Evolutionary conservation across 2,113 vertebrate genomes (phyloP).

Genomic region (Lepus timidus): DNA sequence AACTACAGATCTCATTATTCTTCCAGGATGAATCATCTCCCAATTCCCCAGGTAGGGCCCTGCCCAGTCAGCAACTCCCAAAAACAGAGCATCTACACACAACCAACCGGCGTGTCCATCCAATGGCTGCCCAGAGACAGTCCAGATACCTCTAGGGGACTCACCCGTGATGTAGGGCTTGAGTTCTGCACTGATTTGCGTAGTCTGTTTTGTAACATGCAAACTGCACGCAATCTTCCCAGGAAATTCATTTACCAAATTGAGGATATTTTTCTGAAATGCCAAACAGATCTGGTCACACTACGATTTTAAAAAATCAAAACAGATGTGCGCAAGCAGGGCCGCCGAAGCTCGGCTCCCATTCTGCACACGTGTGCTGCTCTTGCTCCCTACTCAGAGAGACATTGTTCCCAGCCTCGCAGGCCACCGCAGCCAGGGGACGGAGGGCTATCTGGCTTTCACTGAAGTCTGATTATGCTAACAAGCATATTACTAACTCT

Average conservation of each 20-base stretch:
- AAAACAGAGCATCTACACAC: constrained; percentile 21
- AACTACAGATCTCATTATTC: background rate
- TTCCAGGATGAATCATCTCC: constrained; percentile 37
- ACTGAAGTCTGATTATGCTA: constrained; percentile 59
- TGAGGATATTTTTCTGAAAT: constrained; percentile 92
- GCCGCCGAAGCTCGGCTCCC: background rate
- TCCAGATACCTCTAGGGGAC: constrained; percentile 62
- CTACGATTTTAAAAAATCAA: constrained; percentile 77
- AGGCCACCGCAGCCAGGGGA: constrained; percentile 12
- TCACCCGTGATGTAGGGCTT: constrained; percentile 92
- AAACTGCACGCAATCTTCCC: constrained; percentile 93
- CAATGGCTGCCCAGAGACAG: background rate
- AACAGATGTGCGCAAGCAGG: constrained; percentile 78
- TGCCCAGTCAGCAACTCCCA: background rate
- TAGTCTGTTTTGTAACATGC: constrained; percentile 92
- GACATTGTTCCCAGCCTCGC: constrained; percentile 41
- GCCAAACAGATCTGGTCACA: constrained; percentile 84
- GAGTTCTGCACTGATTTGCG: constrained; percentile 89
- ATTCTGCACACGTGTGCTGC: background rate
- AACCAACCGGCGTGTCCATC: background rate
- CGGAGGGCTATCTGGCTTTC: constrained; percentile 54
- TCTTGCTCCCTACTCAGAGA: constrained; percentile 54
- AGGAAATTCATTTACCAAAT: constrained; percentile 91
- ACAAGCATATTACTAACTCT: constrained; percentile 61
- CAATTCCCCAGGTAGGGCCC: background rate